Evolutionary conservation across 1,140 invertebrate species (phyloP).

Genomic region (Scaptomyza montana): DNA sequence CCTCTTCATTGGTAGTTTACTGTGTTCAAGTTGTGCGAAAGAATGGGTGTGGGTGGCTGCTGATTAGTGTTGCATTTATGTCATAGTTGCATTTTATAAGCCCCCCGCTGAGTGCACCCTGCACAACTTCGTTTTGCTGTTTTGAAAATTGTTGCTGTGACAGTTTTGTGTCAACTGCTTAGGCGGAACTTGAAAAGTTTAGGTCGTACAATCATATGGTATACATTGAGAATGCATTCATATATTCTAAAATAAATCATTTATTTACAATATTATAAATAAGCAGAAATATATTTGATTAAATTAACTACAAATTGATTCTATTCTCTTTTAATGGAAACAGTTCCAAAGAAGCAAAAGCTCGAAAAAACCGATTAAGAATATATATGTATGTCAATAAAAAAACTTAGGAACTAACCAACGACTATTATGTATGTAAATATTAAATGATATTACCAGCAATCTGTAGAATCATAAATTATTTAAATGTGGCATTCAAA

Average conservation of each 20-base stretch:
- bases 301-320: too few species aligned
- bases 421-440: not conserved
- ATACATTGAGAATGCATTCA: not conserved
- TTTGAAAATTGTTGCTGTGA: slow-evolving; percentile 11
- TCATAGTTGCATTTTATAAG: slow-evolving; percentile 47
- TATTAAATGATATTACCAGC: slow-evolving; percentile 19
- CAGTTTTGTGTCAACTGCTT: slow-evolving; percentile 11
- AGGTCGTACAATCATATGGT: not conserved
- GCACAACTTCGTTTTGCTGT: slow-evolving; percentile 19
- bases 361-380: not conserved
- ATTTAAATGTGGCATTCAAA: slow-evolving; percentile 33
- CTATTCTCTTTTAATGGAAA: not conserved
- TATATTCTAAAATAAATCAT: too few species aligned
- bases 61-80: slow-evolving; percentile 67
- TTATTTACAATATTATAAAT: too few species aligned
- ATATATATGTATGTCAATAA: not conserved
- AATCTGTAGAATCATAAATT: slow-evolving; percentile 54
- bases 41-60: not conserved
- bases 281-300: too few species aligned
- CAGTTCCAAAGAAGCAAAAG: not conserved
- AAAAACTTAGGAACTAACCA: not conserved
- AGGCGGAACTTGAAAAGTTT: not conserved
- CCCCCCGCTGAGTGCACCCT: not conserved
- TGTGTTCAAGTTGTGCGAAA: not conserved
- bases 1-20: slow-evolving; percentile 24